These are phyloP conservation scores for Acanthopagrus latus DNA, from an alignment of 2,797 vertebrate species.

Conservation along the genomic window DNA sequence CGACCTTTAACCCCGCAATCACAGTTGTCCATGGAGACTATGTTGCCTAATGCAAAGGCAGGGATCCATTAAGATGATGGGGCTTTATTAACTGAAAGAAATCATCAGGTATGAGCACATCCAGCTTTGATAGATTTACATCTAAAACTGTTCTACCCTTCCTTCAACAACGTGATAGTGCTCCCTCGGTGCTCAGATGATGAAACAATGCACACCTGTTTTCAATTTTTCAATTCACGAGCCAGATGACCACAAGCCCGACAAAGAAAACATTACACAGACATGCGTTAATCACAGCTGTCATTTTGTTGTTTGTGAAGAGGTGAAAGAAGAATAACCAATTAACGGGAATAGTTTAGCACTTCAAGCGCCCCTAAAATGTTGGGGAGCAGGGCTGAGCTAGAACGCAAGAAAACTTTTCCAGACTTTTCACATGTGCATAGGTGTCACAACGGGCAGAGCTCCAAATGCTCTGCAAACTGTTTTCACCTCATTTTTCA, in stretches of 20 bases:
- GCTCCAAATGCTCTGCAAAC: slow-evolving; percentile 37
- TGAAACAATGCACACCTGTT: slow-evolving; percentile 15
- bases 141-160: neutral
- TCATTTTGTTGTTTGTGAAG: slow-evolving; percentile 9
- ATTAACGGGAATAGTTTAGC: slow-evolving; percentile 6
- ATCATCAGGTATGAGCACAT: neutral
- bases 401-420: neutral
- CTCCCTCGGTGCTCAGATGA: slow-evolving; percentile 2
- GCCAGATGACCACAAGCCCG: slow-evolving; percentile 21
- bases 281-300: neutral
- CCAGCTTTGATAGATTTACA: neutral
- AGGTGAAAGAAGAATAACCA: neutral
- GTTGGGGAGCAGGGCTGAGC: neutral
- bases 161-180: neutral
- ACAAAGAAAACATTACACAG: slow-evolving; percentile 5
- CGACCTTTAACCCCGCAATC: neutral
- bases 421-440: slow-evolving; percentile 38
- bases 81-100: neutral
- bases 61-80: slow-evolving; percentile 1
- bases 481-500: slow-evolving; percentile 42
- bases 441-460: slow-evolving; percentile 52
- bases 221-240: slow-evolving; percentile 22
- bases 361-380: neutral
- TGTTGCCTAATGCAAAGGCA: neutral
- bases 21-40: neutral